phyloP scores from a whole-genome alignment of 2,888 invertebrate species.

The Fragum whitleyi region DNA sequence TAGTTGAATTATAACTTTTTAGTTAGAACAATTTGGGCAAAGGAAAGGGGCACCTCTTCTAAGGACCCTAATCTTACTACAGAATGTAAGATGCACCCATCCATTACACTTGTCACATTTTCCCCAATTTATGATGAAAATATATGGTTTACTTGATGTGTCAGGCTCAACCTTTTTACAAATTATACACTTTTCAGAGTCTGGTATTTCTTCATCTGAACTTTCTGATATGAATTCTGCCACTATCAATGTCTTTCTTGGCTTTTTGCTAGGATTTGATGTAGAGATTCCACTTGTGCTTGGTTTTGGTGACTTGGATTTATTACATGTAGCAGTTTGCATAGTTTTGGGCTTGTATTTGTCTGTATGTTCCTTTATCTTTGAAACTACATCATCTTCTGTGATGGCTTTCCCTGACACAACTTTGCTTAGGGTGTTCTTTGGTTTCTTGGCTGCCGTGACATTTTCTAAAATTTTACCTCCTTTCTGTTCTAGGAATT shows the following conservation, averaged over 20 bases:
- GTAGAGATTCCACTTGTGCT: no score
- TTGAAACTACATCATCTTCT: no score
- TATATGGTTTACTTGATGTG: not conserved
- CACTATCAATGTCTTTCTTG: not conserved
- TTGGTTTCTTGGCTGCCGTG: not conserved
- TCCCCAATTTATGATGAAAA: constrained; percentile 23
- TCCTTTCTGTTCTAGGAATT: constrained; percentile 2
- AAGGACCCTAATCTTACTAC: constrained; percentile 21
- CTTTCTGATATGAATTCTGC: not conserved
- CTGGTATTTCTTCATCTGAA: no score
- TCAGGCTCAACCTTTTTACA: no score
- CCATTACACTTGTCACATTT: no score
- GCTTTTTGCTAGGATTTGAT: not conserved
- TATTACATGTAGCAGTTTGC: not conserved
- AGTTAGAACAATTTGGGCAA: constrained; percentile 26
- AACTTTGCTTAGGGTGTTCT: constrained; percentile 2
- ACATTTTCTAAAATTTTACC: constrained; percentile 16
- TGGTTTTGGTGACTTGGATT: not conserved
- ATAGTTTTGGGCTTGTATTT: not conserved
- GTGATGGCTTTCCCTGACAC: constrained; percentile 8
- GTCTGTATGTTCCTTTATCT: no score
- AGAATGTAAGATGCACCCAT: constrained; percentile 35
- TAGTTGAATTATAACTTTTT: no score
- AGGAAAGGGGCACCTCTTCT: constrained; percentile 33
- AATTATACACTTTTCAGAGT: no score